These are phyloP conservation scores for Synaphobranchus kaupii DNA, from an alignment of 2,797 vertebrate species.

Conservation along the genomic window DNA sequence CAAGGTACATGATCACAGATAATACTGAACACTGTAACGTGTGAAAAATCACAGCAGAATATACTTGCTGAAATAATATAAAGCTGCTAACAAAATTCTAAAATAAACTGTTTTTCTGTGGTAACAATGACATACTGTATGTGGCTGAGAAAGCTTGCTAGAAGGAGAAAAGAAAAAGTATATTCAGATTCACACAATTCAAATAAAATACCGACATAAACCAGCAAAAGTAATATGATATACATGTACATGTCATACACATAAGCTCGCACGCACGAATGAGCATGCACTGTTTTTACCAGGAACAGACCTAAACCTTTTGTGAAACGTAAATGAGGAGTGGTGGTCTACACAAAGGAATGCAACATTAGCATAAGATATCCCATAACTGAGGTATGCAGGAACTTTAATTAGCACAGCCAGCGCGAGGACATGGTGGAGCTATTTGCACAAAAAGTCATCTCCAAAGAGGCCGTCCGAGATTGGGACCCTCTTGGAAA, in stretches of 20 bases:
- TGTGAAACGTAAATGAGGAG: slow-evolving; percentile 64
- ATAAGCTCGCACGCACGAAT: slow-evolving; percentile 18
- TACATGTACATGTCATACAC: slow-evolving; percentile 49
- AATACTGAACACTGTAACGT: neutral
- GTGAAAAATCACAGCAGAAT: neutral
- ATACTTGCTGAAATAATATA: neutral
- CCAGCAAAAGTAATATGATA: slow-evolving; percentile 39
- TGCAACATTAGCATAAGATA: slow-evolving; percentile 53
- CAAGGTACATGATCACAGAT: neutral
- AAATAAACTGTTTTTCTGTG: neutral
- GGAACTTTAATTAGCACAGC: slow-evolving; percentile 43
- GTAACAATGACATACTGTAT: neutral
- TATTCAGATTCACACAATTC: slow-evolving; percentile 47
- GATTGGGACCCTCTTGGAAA: slow-evolving; percentile 37
- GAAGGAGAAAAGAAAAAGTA: slow-evolving; percentile 39
- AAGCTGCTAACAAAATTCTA: neutral
- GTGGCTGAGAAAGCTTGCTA: neutral
- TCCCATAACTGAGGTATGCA: slow-evolving; percentile 46
- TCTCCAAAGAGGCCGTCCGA: slow-evolving; percentile 6
- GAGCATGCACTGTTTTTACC: slow-evolving; percentile 3
- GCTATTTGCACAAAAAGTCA: neutral
- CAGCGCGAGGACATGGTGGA: neutral
- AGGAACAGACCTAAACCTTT: slow-evolving; percentile 60
- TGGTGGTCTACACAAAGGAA: slow-evolving; percentile 48
- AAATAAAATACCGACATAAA: slow-evolving; percentile 50